Percentiles rank a stretch among this genome's conserved stretches.
phyloP scores from a whole-genome alignment of 2,113 vertebrate species.

The Synchiropus splendidus region DNA sequence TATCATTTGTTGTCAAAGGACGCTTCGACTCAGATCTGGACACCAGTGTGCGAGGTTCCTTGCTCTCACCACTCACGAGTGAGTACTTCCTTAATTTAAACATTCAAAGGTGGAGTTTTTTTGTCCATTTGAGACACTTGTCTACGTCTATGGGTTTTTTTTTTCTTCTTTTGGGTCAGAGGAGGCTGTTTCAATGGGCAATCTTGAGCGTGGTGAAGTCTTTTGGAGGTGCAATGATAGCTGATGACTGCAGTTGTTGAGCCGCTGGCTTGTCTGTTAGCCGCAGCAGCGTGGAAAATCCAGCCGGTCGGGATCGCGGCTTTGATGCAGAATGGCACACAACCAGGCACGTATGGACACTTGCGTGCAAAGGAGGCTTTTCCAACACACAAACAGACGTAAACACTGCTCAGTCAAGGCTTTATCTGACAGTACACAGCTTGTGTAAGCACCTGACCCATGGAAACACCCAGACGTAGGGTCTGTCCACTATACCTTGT shows the following conservation, averaged over 20 bases:
- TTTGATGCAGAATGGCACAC: conserved; percentile 45
- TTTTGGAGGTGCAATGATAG: conserved; percentile 57
- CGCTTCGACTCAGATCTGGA: too few relatives aligned
- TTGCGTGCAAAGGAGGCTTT: conserved; percentile 1
- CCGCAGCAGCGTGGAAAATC: conserved; percentile 42
- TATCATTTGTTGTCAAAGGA: too few relatives aligned
- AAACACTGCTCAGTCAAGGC: not conserved
- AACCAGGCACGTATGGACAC: conserved; percentile 37
- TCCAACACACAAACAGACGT: conserved; percentile 10
- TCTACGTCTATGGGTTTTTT: conserved; percentile 15
- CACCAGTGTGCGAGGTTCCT: too few relatives aligned
- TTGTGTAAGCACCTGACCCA: too few relatives aligned
- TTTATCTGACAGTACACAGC: too few relatives aligned
- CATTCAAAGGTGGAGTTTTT: too few relatives aligned
- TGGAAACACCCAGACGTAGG: too few relatives aligned
- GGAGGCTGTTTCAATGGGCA: too few relatives aligned
- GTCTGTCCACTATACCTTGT: too few relatives aligned
- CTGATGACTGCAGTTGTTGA: conserved; percentile 26
- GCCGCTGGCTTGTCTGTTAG: conserved; percentile 22
- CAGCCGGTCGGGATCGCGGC: conserved; percentile 31
- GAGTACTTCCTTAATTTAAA: too few relatives aligned
- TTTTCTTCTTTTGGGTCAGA: not conserved
- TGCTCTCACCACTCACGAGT: too few relatives aligned
- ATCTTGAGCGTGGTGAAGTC: conserved; percentile 56
- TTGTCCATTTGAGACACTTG: conserved; percentile 13